Conservation (phyloP, 2,888 invertebrate genomes). For the Chaetogeoica ovagalla region DNA sequence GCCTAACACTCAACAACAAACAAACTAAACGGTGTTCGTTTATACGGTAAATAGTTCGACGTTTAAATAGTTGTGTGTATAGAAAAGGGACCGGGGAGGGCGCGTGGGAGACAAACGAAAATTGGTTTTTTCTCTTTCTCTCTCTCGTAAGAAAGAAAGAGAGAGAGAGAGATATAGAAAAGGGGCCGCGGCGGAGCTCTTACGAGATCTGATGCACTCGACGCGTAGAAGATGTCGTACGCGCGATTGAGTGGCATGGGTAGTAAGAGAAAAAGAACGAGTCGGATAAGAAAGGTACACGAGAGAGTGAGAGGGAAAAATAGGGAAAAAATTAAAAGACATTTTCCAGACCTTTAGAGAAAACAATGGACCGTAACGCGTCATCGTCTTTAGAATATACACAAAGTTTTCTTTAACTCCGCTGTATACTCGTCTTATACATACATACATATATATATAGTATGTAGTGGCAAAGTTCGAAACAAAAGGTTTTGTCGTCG, state of each 20-base stretch:
- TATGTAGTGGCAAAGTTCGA: constrained; percentile 39
- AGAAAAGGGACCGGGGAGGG: too few relatives aligned
- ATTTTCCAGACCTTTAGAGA: constrained; percentile 26
- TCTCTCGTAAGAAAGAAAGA: too few relatives aligned
- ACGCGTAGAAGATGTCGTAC: constrained; percentile 21
- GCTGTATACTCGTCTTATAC: not conserved
- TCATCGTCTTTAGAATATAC: constrained; percentile 18
- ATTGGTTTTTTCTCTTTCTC: too few relatives aligned
- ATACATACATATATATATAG: not conserved
- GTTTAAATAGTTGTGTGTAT: too few relatives aligned
- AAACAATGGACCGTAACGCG: constrained; percentile 35
- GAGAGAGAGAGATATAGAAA: too few relatives aligned
- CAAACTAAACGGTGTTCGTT: too few relatives aligned
- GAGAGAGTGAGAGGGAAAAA: not conserved
- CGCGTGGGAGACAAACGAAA: too few relatives aligned
- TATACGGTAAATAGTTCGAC: too few relatives aligned
- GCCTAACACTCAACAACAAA: too few relatives aligned
- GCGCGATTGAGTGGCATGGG: not conserved
- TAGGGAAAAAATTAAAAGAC: constrained; percentile 33
- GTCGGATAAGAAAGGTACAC: not conserved
- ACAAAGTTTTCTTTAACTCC: constrained; percentile 47
- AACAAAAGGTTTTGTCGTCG: constrained; percentile 43
- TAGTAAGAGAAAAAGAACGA: too few relatives aligned
- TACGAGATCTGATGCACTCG: constrained; percentile 4
- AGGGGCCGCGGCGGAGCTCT: too few relatives aligned